Evolutionary conservation across 2,888 invertebrate genomes (phyloP), one percentile per base, ranked within the genome.

Genomic region (Trissolcus brochymenae): DNA sequence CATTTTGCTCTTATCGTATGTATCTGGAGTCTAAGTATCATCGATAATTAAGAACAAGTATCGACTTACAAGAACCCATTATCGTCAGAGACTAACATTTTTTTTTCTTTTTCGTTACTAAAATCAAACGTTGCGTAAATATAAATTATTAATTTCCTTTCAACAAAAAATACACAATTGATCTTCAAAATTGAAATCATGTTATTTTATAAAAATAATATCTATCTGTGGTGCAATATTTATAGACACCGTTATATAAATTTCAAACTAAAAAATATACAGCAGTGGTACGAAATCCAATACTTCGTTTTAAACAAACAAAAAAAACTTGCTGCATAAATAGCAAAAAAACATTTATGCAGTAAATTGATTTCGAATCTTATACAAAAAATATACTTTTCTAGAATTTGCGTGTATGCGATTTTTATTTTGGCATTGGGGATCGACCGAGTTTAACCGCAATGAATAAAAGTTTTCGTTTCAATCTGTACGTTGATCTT

Each of bases 31-130:
- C 77, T 72, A 73, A 73, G 64, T 71, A 77, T 78, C 77, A 76
- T 49, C 67, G 79, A 73, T 73, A 73, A 74, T 77, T 79, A 81
- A 81, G 77, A 77, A 76, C 72, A 66, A 78, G 71, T 60, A 71
- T 79, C 61, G 65, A 54, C 53, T 78, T 76, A 65, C 75, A 65
- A 55, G 75, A 76, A 66, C 71, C 76, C 62, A 76, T 76, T 74
- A 78, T 64, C 73, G 73, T 56, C 65, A 67, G 75, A 64, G 75
- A 78, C 74, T 75, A 54, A 70, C 71, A 67, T 71, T 56, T 57
- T 62, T 57, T 14, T n/a, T 35, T 35, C 9, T 9, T 35, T 35
- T 35, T 35, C 35, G 7, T 11, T 1, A 35, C 35, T 50, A 11
- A 46, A 54, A 49, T 56, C 67, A 54, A 74, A 60, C 51, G 56